Conservation (phyloP, 2,888 invertebrate species). For the Melanostoma scalare region DNA sequence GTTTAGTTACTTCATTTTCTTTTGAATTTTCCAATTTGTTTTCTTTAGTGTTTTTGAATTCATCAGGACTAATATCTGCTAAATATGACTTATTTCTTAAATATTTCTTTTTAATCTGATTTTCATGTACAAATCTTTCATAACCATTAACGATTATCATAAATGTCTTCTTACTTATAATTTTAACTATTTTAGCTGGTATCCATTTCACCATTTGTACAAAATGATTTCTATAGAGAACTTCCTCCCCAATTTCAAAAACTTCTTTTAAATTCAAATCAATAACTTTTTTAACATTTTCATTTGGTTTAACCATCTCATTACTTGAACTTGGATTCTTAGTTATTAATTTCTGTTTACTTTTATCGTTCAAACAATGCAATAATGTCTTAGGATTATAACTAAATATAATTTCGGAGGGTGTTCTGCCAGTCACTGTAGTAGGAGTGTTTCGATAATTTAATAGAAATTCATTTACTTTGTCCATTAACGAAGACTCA, state of each 20-base stretch:
- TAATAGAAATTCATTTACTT: not conserved
- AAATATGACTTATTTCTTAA: slow-evolving; percentile 6
- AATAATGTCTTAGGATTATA: no score
- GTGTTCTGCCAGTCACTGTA: slow-evolving; percentile 2
- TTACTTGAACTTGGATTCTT: not conserved
- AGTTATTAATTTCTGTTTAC: no score
- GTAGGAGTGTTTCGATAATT: slow-evolving; percentile 11
- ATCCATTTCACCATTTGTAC: no score
- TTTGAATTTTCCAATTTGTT: not conserved
- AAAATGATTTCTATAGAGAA: no score
- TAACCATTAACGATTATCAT: no score
- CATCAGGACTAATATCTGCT: not conserved
- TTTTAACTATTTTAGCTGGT: not conserved
- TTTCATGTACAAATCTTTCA: slow-evolving; percentile 1
- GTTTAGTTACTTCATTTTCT: not conserved
- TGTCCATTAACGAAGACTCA: no score
- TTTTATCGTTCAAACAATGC: no score
- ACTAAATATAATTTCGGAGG: no score
- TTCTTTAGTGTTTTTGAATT: not conserved
- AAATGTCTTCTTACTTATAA: not conserved
- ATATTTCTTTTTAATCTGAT: not conserved
- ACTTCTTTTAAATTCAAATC: no score
- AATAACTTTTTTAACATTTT: no score
- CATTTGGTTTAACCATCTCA: not conserved
- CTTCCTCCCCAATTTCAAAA: no score